Percentiles rank a stretch among this genome's conserved stretches.
Conservation (phyloP, 2,113 vertebrate genomes). For the Plestiodon gilberti region DNA sequence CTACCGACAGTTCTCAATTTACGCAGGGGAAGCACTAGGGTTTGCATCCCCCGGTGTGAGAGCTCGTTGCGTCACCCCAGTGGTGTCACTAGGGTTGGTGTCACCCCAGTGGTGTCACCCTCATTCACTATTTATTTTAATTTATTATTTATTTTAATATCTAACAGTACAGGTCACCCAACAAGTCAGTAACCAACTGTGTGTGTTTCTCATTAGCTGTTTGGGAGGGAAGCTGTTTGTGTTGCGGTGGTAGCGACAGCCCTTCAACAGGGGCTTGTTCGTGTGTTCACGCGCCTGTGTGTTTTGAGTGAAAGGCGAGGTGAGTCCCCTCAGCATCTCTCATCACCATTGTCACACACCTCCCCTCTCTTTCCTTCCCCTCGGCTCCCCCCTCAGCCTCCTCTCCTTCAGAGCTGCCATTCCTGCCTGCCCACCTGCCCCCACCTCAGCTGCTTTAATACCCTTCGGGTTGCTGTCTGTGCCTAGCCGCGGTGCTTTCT, state of each 20-base stretch:
- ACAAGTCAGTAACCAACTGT: too few species aligned
- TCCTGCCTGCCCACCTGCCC: conserved; percentile 37
- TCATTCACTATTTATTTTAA: too few species aligned
- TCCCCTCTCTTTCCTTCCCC: conserved; percentile 9
- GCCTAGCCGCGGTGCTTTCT: conserved; percentile 50
- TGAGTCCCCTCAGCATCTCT: conserved; percentile 32
- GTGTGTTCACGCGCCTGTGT: neutral
- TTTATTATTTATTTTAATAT: too few species aligned
- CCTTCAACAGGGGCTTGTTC: neutral
- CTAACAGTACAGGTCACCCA: too few species aligned
- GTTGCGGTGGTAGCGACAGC: neutral
- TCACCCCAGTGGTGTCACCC: too few species aligned
- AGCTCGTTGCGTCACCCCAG: too few species aligned
- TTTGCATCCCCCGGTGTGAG: too few species aligned
- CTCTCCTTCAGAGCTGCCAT: neutral
- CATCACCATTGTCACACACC: neutral
- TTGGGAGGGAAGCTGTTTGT: neutral
- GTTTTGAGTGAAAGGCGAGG: conserved; percentile 15
- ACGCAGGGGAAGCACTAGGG: too few species aligned
- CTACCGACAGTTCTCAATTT: too few species aligned
- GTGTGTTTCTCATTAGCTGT: neutral
- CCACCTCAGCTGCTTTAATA: conserved; percentile 71
- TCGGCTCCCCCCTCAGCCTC: neutral
- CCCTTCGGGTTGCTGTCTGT: conserved; percentile 67
- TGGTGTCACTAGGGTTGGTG: too few species aligned